Evolutionary conservation across 2,113 vertebrate species (phyloP), one percentile per base, ranked within the genome.

Genomic region (Hippocampus guttulatus): DNA sequence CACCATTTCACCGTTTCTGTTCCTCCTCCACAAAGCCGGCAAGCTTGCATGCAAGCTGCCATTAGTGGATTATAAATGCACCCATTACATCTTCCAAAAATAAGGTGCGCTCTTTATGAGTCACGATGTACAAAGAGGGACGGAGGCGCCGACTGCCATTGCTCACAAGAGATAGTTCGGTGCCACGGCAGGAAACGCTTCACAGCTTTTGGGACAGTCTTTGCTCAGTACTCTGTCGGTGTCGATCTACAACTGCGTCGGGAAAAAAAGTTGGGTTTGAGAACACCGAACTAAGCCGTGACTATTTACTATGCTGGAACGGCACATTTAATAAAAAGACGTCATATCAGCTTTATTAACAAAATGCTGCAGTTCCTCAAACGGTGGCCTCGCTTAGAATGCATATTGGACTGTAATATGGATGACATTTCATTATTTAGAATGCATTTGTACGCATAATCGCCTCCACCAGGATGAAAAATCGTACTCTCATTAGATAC

Each of bases 171-270:
- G 12, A 68, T 60, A 60, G 64, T 62, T 70, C 58, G 58, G 6
- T 21, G 76, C 70, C 12, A 68, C 55, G 5, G 60, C 20, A 70
- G 74, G 16, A 75, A 68, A 54, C 27, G 38, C 9, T 49, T 77
- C 58, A 43, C 62, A 41, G n/a, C n/a, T 65, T 63, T 41, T 27
- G 33, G 33, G 76, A 86, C 70, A 12, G 4, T 83, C 84, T 88
- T 83, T 86, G 87, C 84, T 87, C 85, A 88, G 89, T 86, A 82
- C 85, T 67, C 45, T 51, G 63, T 79, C 67, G 70, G 64, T 68
- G 2, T 75, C 23, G 25, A 18, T 65, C 64, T 47, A 49, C 64
- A 65, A 65, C 64, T 27, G 1, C 8, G 23, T 47, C 7, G 18
- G 41, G 11, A 47, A 27, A 65, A 65, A 47, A 65, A 65, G 64